A percentile compares a stretch with the other conserved stretches of the same genome.
Evolutionary conservation across 2,113 vertebrate genomes (phyloP).

Genomic region (Vidua chalybeata): DNA sequence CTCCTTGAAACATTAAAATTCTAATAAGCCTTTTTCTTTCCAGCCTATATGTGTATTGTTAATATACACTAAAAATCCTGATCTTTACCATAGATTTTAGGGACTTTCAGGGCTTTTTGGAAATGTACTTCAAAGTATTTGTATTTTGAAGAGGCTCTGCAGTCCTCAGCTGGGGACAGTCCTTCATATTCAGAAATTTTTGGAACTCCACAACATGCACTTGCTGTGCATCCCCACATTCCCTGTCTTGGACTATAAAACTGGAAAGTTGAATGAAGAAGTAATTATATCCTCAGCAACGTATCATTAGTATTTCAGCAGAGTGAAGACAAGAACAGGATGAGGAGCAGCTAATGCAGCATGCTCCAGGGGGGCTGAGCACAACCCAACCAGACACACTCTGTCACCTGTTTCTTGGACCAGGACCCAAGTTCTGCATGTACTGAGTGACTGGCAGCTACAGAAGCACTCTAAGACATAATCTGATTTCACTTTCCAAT

Average conservation of each 20-base stretch:
- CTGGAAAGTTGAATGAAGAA: background rate
- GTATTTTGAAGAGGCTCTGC: background rate
- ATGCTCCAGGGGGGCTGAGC: background rate
- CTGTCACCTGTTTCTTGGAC: background rate
- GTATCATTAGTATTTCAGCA: background rate
- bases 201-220: background rate
- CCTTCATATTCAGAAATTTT: background rate
- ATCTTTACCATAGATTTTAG: background rate
- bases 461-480: background rate
- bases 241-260: background rate
- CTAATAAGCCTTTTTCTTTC: background rate
- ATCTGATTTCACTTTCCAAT: background rate
- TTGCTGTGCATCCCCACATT: background rate
- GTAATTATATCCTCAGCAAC: background rate
- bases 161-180: background rate
- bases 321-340: background rate
- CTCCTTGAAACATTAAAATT: background rate
- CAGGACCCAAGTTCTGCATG: background rate
- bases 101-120: background rate
- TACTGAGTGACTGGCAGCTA: background rate
- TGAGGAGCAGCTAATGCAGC: background rate
- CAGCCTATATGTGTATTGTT: background rate
- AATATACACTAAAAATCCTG: background rate
- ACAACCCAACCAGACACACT: fast-evolving
- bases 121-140: background rate